These are phyloP conservation scores for Galaxias olidus DNA, from an alignment of 2,797 vertebrate genomes.

Conservation along the genomic window DNA sequence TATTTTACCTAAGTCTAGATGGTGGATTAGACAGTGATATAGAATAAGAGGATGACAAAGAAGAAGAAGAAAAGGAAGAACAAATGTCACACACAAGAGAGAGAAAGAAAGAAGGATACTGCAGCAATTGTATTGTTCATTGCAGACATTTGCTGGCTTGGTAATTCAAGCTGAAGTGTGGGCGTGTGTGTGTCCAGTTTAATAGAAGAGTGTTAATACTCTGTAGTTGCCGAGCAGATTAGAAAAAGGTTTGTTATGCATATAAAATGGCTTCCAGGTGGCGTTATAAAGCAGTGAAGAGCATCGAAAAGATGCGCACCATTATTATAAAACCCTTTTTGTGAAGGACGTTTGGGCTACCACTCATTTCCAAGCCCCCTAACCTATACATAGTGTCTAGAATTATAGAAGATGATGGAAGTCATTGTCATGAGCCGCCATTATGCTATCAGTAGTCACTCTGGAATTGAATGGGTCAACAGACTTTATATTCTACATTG, in stretches of 20 bases:
- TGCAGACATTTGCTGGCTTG: constrained; percentile 78
- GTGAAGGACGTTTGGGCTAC: constrained; percentile 49
- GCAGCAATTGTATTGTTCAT: constrained; percentile 78
- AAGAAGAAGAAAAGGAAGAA: constrained; percentile 30
- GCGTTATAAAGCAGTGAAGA: constrained; percentile 54
- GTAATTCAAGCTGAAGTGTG: constrained; percentile 42
- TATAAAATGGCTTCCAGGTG: constrained; percentile 53
- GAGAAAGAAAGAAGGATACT: constrained; percentile 46
- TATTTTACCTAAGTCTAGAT: constrained; percentile 21
- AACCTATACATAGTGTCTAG: constrained; percentile 86
- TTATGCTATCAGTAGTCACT: constrained; percentile 5
- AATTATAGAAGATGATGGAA: constrained; percentile 96
- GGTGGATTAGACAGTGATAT: constrained; percentile 61
- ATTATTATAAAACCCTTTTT: constrained; percentile 38
- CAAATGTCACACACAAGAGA: constrained; percentile 56
- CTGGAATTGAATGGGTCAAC: background rate
- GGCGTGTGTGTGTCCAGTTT: constrained; percentile 34
- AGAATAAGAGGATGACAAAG: constrained; percentile 35
- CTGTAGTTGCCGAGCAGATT: constrained; percentile 27
- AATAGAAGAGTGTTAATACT: constrained; percentile 48
- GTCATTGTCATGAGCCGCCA: constrained; percentile 74
- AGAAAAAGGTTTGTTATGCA: constrained; percentile 40
- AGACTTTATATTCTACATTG: background rate
- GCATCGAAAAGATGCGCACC: constrained; percentile 50
- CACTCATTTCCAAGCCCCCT: constrained; percentile 65